Conservation (phyloP, 2,797 vertebrate genomes). For the Florisuga fusca region DNA sequence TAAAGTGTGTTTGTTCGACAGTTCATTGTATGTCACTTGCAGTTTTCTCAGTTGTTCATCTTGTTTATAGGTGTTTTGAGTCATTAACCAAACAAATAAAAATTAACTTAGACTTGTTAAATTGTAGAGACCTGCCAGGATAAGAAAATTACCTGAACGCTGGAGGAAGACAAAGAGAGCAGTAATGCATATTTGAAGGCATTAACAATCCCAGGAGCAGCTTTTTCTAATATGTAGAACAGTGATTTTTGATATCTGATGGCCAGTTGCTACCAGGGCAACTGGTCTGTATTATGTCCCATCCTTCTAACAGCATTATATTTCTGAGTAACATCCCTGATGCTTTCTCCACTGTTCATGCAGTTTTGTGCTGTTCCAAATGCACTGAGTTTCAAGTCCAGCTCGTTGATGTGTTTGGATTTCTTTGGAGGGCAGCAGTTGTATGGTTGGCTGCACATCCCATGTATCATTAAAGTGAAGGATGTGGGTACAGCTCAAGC, state of each 20-base stretch:
- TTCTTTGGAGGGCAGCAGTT: neutral
- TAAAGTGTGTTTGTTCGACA: neutral
- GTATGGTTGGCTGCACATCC: neutral
- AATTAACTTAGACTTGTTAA: constrained; percentile 1
- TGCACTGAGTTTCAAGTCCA: neutral
- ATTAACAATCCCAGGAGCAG: neutral
- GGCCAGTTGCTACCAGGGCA: accelerated
- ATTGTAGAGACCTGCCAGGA: neutral
- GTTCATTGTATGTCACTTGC: neutral
- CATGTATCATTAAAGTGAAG: neutral
- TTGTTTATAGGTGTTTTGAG: neutral
- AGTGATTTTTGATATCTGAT: neutral
- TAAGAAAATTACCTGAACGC: neutral
- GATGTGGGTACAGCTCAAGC: accelerated
- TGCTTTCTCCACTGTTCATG: neutral
- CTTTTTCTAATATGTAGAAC: neutral
- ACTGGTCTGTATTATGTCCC: neutral
- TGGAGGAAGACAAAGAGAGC: neutral
- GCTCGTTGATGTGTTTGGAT: neutral
- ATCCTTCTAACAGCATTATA: neutral
- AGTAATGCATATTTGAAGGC: neutral
- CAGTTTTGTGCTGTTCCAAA: neutral
- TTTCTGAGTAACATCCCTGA: neutral
- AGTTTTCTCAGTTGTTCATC: neutral
- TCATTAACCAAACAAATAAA: constrained; percentile 22